These are phyloP conservation scores for Xerus rutilus DNA, from an alignment of 2,797 vertebrate species.

Conservation along the genomic window DNA sequence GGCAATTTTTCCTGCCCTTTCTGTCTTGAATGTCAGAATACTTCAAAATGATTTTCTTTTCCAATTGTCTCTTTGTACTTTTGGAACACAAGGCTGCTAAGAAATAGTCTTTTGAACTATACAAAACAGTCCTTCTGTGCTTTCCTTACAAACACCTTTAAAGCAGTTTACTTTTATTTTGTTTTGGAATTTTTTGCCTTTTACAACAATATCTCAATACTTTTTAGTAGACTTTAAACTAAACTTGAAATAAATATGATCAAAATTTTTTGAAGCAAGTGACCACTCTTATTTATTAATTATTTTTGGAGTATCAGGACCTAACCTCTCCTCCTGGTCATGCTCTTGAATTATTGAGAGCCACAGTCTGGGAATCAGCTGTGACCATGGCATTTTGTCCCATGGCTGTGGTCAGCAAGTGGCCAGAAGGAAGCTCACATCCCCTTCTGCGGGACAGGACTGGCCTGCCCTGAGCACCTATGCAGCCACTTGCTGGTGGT, in stretches of 20 bases:
- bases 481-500: rapidly evolving
- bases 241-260: not conserved
- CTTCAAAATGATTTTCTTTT: rapidly evolving
- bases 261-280: not conserved
- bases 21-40: not conserved
- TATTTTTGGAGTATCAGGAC: not conserved
- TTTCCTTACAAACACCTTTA: not conserved
- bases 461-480: rapidly evolving
- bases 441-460: not conserved
- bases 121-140: too few species aligned
- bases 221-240: not conserved
- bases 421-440: not conserved
- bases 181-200: not conserved
- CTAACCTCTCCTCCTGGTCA: too few species aligned
- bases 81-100: not conserved
- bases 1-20: rapidly evolving
- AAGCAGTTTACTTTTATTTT: not conserved
- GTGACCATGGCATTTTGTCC: not conserved
- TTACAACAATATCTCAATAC: not conserved
- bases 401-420: not conserved
- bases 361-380: rapidly evolving
- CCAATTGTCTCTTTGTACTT: rapidly evolving
- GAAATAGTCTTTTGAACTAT: not conserved
- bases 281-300: not conserved
- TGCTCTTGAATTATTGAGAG: not conserved